Conservation (phyloP, 2,888 invertebrate genomes). For the Halictus ligatus region DNA sequence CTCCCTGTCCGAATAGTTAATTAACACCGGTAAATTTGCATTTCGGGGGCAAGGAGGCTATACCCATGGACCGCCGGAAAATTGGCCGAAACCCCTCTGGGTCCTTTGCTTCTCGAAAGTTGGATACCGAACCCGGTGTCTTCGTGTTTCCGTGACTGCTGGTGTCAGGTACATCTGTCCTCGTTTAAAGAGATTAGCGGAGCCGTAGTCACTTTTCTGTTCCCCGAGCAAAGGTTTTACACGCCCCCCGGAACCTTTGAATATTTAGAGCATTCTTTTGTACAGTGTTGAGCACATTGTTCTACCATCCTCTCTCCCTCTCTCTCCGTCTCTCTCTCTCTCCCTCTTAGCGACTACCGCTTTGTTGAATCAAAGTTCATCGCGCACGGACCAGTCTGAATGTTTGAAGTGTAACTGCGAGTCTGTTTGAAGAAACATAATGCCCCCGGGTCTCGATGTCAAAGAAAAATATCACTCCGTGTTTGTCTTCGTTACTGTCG, state of each 20-base stretch:
- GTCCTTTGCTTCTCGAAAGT: constrained; percentile 18
- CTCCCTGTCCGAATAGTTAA: constrained; percentile 74
- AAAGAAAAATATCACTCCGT: background rate
- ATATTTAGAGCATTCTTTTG: constrained; percentile 6
- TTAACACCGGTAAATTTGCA: constrained; percentile 80
- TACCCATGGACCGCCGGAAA: constrained; percentile 58
- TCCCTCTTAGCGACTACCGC: background rate
- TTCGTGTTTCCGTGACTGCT: background rate
- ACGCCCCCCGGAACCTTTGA: background rate
- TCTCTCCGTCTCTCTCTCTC: background rate
- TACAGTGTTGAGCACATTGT: background rate
- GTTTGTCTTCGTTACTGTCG: background rate
- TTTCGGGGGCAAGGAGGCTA: constrained; percentile 72
- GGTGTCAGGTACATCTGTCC: background rate
- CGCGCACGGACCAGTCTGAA: background rate
- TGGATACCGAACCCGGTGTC: constrained; percentile 13
- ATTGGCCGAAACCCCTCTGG: constrained; percentile 42
- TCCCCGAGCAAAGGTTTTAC: background rate
- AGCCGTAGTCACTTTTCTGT: background rate
- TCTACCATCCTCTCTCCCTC: background rate
- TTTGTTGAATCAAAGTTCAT: background rate
- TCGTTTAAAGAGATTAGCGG: constrained; percentile 1
- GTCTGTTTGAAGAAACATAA: background rate
- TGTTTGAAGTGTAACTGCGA: background rate
- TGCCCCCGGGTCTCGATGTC: background rate